Base-by-base conservation (phyloP, 2,888 invertebrate species). In the Apamea crenata region DNA sequence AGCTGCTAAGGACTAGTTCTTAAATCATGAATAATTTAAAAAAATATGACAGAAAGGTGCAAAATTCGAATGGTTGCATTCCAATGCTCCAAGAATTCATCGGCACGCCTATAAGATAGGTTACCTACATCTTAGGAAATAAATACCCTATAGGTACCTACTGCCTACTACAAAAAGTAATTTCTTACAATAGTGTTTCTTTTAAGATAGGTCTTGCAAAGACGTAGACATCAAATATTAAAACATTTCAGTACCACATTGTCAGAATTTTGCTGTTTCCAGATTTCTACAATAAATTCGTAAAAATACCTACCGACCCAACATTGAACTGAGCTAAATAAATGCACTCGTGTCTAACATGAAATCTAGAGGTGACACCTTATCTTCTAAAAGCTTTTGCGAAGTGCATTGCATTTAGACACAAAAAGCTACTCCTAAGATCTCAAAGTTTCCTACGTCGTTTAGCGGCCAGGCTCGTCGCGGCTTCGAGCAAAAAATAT, bases 401-500 rank as follows among this genome's bases (percentile, higher is more conserved):
- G 50, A 65, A 63, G 47, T 50, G 77, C 56, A 73, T 50, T 73
- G 72, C 63, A 69, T 82, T 73, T 73, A 69, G 47, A 56, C 47
- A 82, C 69, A 74, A 66, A 83, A 74, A 67, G 40, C 63, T 73
- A 32, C 25, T 44, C 21, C 18, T 63, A 61, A 36, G 29, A 67
- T 81, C n/a, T 72, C 32, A 5, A 77, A 53, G 50, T 69, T 65
- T 56, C 56, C 16, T 59, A 72, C 25, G 47, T 67, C 29, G 32
- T 32, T 63, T n/a, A 68, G 47, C 16, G 72, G 7, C 50, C 44
- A 21, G 29, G 1, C 29, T 75, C 18, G 25, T 68, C 44, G 53
- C 32, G 44, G 32, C 25, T 75, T 44, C 2, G 14, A 65, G 21
- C 65, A 83, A 79, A 82, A 78, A 83, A 78, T 63, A 40, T 47